Evolutionary conservation across 1,140 invertebrate species (phyloP).

Genomic region (Zaprionus gabonicus): DNA sequence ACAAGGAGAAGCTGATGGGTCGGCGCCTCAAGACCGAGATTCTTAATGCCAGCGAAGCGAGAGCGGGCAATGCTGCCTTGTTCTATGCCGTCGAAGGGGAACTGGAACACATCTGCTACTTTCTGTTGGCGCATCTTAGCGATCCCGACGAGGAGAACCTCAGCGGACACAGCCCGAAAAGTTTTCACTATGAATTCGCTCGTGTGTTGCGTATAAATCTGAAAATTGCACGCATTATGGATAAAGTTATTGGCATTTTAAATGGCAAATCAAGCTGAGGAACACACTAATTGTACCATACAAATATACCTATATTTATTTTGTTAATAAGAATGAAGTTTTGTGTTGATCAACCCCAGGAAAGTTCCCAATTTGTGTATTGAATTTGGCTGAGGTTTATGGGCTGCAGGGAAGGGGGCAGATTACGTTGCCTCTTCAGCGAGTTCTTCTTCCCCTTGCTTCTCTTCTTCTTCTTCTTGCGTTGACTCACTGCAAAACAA

Average conservation of each 20-base stretch:
- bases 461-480: slow-evolving; percentile 20
- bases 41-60: slow-evolving; percentile 58
- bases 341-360: slow-evolving; percentile 44
- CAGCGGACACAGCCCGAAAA: slow-evolving; percentile 69
- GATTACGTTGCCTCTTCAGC: not conserved
- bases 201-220: slow-evolving; percentile 67
- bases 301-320: slow-evolving; percentile 1
- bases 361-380: slow-evolving; percentile 29
- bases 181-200: slow-evolving; percentile 73
- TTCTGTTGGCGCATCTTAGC: slow-evolving; percentile 71
- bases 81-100: slow-evolving; percentile 76
- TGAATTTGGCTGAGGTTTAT: slow-evolving; percentile 40
- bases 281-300: slow-evolving; percentile 12
- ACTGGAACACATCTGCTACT: slow-evolving; percentile 74
- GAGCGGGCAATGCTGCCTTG: slow-evolving; percentile 64
- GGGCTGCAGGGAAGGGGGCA: slow-evolving; percentile 61
- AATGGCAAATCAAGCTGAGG: slow-evolving; percentile 34
- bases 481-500: slow-evolving; percentile 26
- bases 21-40: slow-evolving; percentile 56
- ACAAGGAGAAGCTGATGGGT: slow-evolving; percentile 36
- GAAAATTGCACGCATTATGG: slow-evolving; percentile 71
- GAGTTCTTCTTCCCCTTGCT: slow-evolving; percentile 20
- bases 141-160: slow-evolving; percentile 72
- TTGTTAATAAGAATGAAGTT: slow-evolving; percentile 11
- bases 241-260: slow-evolving; percentile 63